These are phyloP conservation scores for Pluvianellus socialis DNA, from an alignment of 2,113 vertebrate species.

Conservation along the genomic window DNA sequence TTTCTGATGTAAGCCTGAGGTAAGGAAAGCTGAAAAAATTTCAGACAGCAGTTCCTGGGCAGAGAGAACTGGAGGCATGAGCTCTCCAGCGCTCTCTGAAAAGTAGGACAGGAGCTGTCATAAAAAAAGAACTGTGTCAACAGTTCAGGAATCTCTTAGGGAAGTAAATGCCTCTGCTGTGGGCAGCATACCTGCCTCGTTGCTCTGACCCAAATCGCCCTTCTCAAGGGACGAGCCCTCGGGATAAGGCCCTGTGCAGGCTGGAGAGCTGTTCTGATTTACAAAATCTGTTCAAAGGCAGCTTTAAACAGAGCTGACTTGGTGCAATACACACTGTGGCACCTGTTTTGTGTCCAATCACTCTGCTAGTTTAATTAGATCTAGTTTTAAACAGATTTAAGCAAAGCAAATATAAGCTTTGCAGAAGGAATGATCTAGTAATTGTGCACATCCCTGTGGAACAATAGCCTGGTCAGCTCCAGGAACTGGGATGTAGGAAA, in stretches of 20 bases:
- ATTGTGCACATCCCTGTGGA: background rate
- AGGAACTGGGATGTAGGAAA: background rate
- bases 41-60: background rate
- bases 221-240: background rate
- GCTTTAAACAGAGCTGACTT: background rate
- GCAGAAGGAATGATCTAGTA: background rate
- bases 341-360: background rate
- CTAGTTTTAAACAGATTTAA: background rate
- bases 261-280: background rate
- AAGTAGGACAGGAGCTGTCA: constrained; percentile 49
- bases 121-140: constrained; percentile 45
- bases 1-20: background rate
- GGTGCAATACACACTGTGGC: background rate
- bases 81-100: background rate
- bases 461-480: background rate
- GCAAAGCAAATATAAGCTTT: background rate
- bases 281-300: background rate
- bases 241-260: background rate
- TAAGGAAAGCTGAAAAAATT: background rate
- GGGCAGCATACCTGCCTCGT: background rate
- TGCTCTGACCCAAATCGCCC: background rate
- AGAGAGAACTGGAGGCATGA: background rate
- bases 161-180: background rate
- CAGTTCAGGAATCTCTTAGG: constrained; percentile 27
- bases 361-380: background rate